Evolutionary conservation across 2,797 vertebrate genomes (phyloP), one percentile per base, ranked within the genome.

Genomic region (Mormyrus hasselquistii): DNA sequence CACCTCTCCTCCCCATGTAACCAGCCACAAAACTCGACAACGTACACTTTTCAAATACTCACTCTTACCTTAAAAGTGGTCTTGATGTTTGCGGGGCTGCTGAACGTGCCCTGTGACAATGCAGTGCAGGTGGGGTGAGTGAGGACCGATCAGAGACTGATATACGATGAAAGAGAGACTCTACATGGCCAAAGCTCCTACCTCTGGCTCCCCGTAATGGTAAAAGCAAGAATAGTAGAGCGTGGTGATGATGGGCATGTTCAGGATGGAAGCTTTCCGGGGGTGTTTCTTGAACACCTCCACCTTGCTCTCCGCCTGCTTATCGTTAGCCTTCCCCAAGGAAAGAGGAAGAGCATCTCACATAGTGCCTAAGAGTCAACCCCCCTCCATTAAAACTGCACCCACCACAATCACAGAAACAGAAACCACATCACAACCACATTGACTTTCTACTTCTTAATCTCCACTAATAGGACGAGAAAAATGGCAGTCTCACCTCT

Each of bases 161-260:
- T 8, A 6, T 29, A n/a, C 12, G 12, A 14, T 44, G n/a, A 7
- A 83, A 12, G 25, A 29, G 2, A 50, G 41, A 50, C 9, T 14
- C 10, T n/a, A 44, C 19, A n/a, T 47, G 19, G 19, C 2, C 41
- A 3, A 82, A 3, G 41, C 76, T 44, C 93, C 91, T 90, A 98
- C 98, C 96, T 99, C 97, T 0, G 97, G 69, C 90, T 99, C 97
- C 0, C 90, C 91, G 91, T 99, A 98, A 93, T 99, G 98, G 94
- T 99, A 99, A 92, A 99, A 96, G 93, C 98, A 99, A 93, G 97
- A 97, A 93, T 99, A 99, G 94, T 98, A 99, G 4, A 99, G 95
- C 0, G 98, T 99, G 0, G 98, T 99, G 93, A 99, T 96, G 69
- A 99, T 94, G 0, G 98, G 98, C 98, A 98, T 98, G 93, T 98